These are phyloP conservation scores for Tachina grossa DNA, from an alignment of 2,888 invertebrate genomes.

Conservation along the genomic window DNA sequence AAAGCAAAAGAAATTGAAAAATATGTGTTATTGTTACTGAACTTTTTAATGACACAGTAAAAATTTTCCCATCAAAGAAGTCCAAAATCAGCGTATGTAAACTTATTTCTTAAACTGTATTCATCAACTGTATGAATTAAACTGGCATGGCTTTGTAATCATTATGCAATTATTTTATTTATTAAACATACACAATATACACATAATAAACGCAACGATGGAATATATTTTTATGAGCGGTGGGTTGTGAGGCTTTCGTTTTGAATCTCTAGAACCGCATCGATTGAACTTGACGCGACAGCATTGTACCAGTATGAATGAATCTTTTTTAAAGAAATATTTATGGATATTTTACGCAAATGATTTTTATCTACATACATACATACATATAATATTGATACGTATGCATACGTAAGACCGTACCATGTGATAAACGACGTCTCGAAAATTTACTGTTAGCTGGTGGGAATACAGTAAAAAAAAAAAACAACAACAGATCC, in stretches of 20 bases:
- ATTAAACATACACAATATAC: background rate
- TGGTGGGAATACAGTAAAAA: constrained; percentile 8
- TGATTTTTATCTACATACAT: constrained; percentile 15
- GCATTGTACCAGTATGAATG: constrained; percentile 21
- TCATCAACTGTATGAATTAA: too few species aligned
- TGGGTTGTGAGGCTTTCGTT: background rate
- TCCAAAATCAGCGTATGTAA: too few species aligned
- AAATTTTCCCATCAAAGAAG: too few species aligned
- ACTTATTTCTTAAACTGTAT: too few species aligned
- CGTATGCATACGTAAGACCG: constrained; percentile 15
- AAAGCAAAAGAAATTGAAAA: too few species aligned
- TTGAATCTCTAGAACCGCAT: background rate
- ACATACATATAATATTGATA: background rate
- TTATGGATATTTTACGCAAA: constrained; percentile 57
- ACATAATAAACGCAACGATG: background rate
- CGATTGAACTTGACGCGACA: background rate
- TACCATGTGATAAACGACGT: constrained; percentile 2
- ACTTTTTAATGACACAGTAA: too few species aligned
- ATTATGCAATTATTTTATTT: too few species aligned
- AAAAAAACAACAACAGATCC: constrained; percentile 1
- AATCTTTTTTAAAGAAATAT: constrained; percentile 41
- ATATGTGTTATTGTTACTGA: too few species aligned
- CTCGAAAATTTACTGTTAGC: constrained; percentile 39
- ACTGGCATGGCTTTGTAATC: too few species aligned
- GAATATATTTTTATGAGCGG: background rate